Conservation (phyloP, 1,140 invertebrate genomes). For the Physella acuta region DNA sequence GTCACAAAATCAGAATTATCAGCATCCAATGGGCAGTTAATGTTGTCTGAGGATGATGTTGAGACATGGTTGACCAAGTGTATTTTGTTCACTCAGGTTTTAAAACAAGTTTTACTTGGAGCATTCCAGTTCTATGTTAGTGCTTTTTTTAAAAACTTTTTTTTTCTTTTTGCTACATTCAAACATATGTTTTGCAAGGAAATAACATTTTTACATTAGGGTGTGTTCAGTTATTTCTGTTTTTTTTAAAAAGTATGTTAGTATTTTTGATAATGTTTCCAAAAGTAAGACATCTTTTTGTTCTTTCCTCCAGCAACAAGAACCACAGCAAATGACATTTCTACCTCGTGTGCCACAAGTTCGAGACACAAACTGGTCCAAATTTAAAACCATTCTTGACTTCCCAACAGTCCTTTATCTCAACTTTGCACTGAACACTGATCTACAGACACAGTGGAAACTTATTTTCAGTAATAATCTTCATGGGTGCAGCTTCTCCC, state of each 20-base stretch:
- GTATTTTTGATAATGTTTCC: too few relatives aligned
- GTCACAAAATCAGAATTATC: too few relatives aligned
- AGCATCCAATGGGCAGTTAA: not conserved
- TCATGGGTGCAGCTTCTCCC: conserved; percentile 58
- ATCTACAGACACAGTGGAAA: conserved; percentile 51
- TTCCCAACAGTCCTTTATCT: conserved; percentile 45
- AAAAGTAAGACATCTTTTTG: too few relatives aligned
- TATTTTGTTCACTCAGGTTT: conserved; percentile 37
- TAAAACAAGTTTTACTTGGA: conserved; percentile 37
- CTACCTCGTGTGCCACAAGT: conserved; percentile 35
- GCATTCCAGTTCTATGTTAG: conserved; percentile 37
- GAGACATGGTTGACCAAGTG: conserved; percentile 41
- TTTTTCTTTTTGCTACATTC: too few relatives aligned
- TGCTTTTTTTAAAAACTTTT: not conserved
- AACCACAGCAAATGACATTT: conserved; percentile 18
- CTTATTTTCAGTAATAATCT: conserved; percentile 53
- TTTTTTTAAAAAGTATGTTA: too few relatives aligned
- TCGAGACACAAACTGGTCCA: conserved; percentile 40
- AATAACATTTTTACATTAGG: too few relatives aligned
- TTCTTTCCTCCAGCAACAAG: not conserved
- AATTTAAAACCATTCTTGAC: conserved; percentile 41
- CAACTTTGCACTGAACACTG: conserved; percentile 48
- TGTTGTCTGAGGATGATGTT: conserved; percentile 31
- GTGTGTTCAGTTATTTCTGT: too few relatives aligned
- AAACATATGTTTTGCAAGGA: too few relatives aligned